Conservation (phyloP, 2,888 invertebrate genomes). For the Dryobotodes eremita region DNA sequence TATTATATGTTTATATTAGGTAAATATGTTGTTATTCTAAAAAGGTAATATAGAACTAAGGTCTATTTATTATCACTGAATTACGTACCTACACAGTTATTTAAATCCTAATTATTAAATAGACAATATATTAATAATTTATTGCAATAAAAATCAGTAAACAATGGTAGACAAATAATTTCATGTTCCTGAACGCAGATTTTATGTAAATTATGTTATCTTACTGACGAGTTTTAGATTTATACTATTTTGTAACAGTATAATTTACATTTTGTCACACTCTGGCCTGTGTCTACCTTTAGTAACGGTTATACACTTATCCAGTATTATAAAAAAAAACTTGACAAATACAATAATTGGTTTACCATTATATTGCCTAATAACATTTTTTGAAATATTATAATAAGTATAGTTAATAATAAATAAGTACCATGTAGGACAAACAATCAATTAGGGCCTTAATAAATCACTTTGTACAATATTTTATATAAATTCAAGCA, state of each 20-base stretch:
- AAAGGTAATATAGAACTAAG: neutral
- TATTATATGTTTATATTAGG: neutral
- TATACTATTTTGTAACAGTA: slow-evolving; percentile 20
- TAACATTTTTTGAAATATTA: slow-evolving; percentile 21
- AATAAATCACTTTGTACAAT: neutral
- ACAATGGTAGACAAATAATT: slow-evolving; percentile 1
- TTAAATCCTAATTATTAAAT: neutral
- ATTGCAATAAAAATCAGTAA: slow-evolving; percentile 8
- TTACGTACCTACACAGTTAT: neutral
- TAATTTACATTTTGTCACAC: slow-evolving; percentile 47
- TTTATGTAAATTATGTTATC: slow-evolving; percentile 1
- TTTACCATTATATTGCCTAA: neutral
- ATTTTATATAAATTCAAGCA: neutral
- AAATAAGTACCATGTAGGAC: neutral
- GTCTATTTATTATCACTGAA: neutral
- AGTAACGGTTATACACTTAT: neutral
- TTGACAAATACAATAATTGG: neutral
- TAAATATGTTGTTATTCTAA: neutral
- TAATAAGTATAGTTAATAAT: neutral
- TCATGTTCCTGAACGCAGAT: neutral
- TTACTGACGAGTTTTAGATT: slow-evolving; percentile 40
- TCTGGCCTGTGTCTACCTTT: neutral
- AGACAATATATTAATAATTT: neutral
- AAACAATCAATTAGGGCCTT: neutral
- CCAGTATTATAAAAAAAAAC: neutral